phyloP scores from a whole-genome alignment of 1,140 invertebrate species.

The Drosophila hydei region DNA sequence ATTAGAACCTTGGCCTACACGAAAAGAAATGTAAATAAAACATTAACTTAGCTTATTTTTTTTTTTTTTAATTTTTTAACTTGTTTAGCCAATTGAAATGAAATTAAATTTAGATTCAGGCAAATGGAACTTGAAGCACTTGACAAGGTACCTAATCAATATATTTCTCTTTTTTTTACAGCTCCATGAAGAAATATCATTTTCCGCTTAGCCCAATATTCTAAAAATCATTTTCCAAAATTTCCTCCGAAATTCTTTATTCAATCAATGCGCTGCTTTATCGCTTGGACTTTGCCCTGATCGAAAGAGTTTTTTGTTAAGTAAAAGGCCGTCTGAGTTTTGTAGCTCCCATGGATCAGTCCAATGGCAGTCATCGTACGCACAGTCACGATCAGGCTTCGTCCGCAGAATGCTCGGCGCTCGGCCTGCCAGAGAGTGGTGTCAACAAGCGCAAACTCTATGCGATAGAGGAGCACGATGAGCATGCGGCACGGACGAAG shows the following conservation, averaged over 20 bases:
- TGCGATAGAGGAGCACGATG: slow-evolving; percentile 68
- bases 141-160: no score
- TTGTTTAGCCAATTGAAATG: no score
- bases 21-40: no score
- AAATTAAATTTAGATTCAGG: no score
- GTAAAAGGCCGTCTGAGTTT: background rate
- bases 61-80: no score
- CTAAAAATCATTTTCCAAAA: slow-evolving; percentile 7
- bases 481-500: slow-evolving; percentile 52
- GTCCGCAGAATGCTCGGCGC: slow-evolving; percentile 14
- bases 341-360: slow-evolving; percentile 56
- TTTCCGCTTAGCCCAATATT: background rate
- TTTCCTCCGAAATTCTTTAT: slow-evolving; percentile 26
- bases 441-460: slow-evolving; percentile 67
- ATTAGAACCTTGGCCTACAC: no score
- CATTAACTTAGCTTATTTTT: no score
- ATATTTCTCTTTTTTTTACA: slow-evolving; percentile 13
- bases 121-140: no score
- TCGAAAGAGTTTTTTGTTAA: slow-evolving; percentile 18
- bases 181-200: slow-evolving; percentile 56
- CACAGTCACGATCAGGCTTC: slow-evolving; percentile 38
- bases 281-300: slow-evolving; percentile 62
- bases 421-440: slow-evolving; percentile 41
- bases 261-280: slow-evolving; percentile 42
- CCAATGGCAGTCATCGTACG: slow-evolving; percentile 62